These are phyloP conservation scores for Calypte anna DNA, from an alignment of 2,113 vertebrate genomes.

Conservation along the genomic window DNA sequence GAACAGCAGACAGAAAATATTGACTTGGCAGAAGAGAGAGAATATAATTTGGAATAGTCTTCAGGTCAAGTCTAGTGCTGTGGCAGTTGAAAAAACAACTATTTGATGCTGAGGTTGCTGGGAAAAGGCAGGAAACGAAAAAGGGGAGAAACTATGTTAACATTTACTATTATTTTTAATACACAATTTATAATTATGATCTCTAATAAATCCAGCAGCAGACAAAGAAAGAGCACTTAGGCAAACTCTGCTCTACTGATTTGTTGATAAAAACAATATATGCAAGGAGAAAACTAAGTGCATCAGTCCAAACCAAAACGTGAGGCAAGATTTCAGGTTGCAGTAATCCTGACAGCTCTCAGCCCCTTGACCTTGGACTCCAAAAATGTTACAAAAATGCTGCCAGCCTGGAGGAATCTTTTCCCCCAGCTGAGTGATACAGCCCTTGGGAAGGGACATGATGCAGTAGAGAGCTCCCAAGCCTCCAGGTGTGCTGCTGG, in stretches of 20 bases:
- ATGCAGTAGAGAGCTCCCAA: not conserved
- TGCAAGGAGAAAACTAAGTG: not conserved
- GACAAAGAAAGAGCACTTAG: not conserved
- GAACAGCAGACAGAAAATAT: not conserved
- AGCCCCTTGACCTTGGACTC: not conserved
- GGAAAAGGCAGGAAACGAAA: slow-evolving; percentile 36
- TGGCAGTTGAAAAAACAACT: not conserved
- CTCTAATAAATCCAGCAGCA: not conserved
- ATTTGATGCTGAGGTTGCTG: not conserved
- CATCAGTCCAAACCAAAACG: not conserved
- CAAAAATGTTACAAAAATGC: not conserved
- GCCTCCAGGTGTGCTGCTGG: not conserved
- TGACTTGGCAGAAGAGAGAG: not conserved
- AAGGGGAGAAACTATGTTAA: not conserved
- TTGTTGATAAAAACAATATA: not conserved
- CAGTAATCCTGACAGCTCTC: not conserved
- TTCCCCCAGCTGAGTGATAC: not conserved
- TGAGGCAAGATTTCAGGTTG: not conserved
- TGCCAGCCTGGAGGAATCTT: not conserved
- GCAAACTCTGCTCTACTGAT: not conserved
- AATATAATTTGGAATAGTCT: not conserved
- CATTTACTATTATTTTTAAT: not conserved
- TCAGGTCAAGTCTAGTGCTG: not conserved
- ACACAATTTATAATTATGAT: not conserved
- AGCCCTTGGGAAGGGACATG: not conserved